phyloP scores from a whole-genome alignment of 2,113 vertebrate species.

The Odocoileus hemionus region DNA sequence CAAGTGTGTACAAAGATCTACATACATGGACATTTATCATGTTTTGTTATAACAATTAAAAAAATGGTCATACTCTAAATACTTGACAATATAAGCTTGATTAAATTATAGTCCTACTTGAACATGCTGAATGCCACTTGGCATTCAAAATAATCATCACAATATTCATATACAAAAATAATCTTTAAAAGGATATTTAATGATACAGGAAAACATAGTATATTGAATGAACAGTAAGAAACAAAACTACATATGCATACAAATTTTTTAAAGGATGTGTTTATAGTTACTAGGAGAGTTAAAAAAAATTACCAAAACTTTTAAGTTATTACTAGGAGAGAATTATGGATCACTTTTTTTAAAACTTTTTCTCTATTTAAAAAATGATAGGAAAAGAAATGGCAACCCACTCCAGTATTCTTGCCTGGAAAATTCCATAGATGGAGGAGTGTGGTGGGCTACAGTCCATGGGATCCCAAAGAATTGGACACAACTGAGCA shows the following conservation, averaged over 20 bases:
- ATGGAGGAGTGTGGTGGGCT: too few relatives aligned
- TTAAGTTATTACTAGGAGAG: background rate
- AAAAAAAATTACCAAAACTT: background rate
- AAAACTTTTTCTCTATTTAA: background rate
- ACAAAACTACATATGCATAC: background rate
- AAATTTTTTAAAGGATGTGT: background rate
- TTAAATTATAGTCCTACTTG: background rate
- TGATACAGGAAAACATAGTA: background rate
- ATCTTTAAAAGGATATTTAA: background rate
- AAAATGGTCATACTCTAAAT: background rate
- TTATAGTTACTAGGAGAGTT: background rate
- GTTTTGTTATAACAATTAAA: background rate
- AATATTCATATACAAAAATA: background rate
- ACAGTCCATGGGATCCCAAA: too few relatives aligned
- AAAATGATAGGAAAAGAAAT: too few relatives aligned
- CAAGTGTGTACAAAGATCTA: background rate
- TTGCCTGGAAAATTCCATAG: too few relatives aligned
- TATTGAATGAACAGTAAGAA: background rate
- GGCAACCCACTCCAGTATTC: too few relatives aligned
- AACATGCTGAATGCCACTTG: background rate
- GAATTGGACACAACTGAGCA: too few relatives aligned
- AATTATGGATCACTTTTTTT: conserved; percentile 16
- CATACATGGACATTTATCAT: background rate
- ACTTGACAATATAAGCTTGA: background rate
- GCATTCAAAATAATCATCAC: background rate